Percentiles rank a stretch among this genome's conserved stretches.
phyloP scores from a whole-genome alignment of 2,113 vertebrate species.

The Malurus elegans region DNA sequence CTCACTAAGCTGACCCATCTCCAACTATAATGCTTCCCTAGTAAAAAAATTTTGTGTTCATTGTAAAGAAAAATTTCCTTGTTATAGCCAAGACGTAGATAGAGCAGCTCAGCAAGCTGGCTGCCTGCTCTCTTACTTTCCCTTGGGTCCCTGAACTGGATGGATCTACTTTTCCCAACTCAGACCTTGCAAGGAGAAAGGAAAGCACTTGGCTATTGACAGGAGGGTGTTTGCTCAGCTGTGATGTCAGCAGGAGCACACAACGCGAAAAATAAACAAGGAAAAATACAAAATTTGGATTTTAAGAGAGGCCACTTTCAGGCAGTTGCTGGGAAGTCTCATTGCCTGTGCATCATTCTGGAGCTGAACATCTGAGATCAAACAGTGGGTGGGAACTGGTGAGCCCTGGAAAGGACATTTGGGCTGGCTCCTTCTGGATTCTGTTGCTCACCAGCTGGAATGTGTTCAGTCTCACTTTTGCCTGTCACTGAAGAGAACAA shows the following conservation, averaged over 20 bases:
- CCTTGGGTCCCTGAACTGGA: neutral
- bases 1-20: neutral
- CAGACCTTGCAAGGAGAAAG: neutral
- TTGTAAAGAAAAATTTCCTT: neutral
- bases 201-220: fast-evolving
- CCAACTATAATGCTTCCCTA: neutral
- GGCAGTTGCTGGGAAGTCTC: neutral
- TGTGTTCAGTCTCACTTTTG: neutral
- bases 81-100: neutral
- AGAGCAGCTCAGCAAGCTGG: neutral
- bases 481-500: neutral
- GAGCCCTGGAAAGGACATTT: neutral
- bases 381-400: neutral
- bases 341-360: neutral
- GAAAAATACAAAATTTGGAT: neutral
- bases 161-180: neutral
- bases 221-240: neutral
- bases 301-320: neutral
- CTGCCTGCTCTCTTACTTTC: neutral
- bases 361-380: neutral
- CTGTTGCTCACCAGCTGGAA: neutral
- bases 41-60: neutral
- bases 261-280: neutral
- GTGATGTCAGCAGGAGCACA: neutral
- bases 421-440: neutral